Conservation (phyloP, 2,797 vertebrate species). For the Tarsius wallacei region DNA sequence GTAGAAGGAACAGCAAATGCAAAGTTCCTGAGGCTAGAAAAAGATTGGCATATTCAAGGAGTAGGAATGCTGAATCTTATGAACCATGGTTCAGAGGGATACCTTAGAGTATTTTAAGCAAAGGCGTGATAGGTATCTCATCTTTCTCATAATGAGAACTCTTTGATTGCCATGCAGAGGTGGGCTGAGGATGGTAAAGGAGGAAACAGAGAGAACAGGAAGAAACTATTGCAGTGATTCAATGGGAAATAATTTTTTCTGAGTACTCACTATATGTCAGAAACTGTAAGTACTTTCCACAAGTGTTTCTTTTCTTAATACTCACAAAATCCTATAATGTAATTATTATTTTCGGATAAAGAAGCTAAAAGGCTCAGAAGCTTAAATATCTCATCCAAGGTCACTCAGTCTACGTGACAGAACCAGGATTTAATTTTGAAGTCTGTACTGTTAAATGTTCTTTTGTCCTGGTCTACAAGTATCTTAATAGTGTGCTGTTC, state of each 20-base stretch:
- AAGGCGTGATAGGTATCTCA: background rate
- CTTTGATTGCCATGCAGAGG: background rate
- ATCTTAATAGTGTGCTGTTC: background rate
- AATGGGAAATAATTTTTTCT: background rate
- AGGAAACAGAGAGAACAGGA: background rate
- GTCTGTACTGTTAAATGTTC: background rate
- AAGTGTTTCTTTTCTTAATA: background rate
- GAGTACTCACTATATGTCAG: background rate
- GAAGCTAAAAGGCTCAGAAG: constrained; percentile 1
- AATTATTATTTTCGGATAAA: background rate
- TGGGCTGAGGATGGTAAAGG: background rate
- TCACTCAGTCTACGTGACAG: background rate
- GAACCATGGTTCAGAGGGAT: background rate
- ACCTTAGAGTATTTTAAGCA: background rate
- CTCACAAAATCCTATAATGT: background rate
- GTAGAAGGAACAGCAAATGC: background rate
- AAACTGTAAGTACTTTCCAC: background rate
- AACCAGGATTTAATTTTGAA: constrained; percentile 19
- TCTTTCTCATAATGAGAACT: background rate
- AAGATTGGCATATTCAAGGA: background rate
- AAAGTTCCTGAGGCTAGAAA: background rate
- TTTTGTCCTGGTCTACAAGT: background rate
- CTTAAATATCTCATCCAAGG: background rate
- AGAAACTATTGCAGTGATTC: background rate
- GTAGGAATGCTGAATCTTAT: background rate